These are phyloP conservation scores for Zygaena filipendulae DNA, from an alignment of 2,888 invertebrate species.

Conservation along the genomic window DNA sequence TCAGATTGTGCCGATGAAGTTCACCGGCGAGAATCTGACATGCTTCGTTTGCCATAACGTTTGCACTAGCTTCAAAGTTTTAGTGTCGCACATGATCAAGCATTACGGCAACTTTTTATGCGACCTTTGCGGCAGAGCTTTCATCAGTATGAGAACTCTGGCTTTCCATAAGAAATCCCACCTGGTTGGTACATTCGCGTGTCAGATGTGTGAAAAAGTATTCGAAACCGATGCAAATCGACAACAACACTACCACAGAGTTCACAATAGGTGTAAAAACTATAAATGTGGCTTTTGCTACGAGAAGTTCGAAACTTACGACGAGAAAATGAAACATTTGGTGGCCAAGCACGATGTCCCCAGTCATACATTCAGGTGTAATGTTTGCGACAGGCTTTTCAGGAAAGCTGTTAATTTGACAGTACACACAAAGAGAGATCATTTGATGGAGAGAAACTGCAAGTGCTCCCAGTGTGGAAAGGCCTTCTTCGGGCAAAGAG, in stretches of 20 bases:
- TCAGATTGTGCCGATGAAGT: slow-evolving; percentile 24
- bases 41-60: slow-evolving; percentile 20
- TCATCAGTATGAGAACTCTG: too few relatives aligned
- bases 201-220: too few relatives aligned
- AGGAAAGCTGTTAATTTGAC: not conserved
- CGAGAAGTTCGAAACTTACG: slow-evolving; percentile 4
- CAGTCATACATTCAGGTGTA: slow-evolving; percentile 1
- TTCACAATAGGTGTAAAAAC: slow-evolving; percentile 5
- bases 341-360: slow-evolving; percentile 28
- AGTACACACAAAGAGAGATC: slow-evolving; percentile 3
- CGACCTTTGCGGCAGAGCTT: slow-evolving; percentile 19
- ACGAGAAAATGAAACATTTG: too few relatives aligned
- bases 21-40: slow-evolving; percentile 15
- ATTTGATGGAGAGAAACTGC: slow-evolving; percentile 5
- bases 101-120: slow-evolving; percentile 25
- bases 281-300: slow-evolving; percentile 23
- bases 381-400: slow-evolving; percentile 4
- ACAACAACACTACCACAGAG: slow-evolving; percentile 16
- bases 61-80: slow-evolving; percentile 20
- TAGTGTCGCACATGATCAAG: slow-evolving; percentile 24
- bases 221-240: too few relatives aligned
- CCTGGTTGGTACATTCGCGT: too few relatives aligned
- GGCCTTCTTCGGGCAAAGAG: slow-evolving; percentile 24
- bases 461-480: slow-evolving; percentile 6
- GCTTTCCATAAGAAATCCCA: too few relatives aligned